Percentiles rank a stretch among this genome's conserved stretches.
phyloP scores from a whole-genome alignment of 2,113 vertebrate genomes.

The Argyrosomus japonicus region DNA sequence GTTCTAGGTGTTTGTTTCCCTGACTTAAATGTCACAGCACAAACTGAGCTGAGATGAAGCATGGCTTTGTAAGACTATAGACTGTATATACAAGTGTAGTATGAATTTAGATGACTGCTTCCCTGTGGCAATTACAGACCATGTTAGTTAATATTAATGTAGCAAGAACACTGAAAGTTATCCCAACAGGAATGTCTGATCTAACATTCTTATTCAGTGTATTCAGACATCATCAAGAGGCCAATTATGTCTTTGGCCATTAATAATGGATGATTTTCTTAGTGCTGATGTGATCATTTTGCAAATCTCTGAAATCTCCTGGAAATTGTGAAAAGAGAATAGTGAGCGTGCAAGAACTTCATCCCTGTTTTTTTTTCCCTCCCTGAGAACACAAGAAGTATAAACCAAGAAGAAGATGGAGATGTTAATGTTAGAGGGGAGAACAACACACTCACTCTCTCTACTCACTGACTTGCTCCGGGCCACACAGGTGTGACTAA shows the following conservation, averaged over 20 bases:
- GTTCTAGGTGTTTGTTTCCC: not conserved
- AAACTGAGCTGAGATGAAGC: not conserved
- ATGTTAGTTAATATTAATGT: not conserved
- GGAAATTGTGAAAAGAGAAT: not conserved
- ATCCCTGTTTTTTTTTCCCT: not conserved
- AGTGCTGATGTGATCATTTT: constrained; percentile 35
- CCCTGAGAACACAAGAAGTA: constrained; percentile 13
- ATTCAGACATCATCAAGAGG: constrained; percentile 30
- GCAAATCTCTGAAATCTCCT: not conserved
- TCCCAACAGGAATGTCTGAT: constrained; percentile 14
- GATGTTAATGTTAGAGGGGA: constrained; percentile 31
- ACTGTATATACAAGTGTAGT: not conserved
- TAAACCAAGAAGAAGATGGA: constrained; percentile 26
- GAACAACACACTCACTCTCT: constrained; percentile 25
- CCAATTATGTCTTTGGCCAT: constrained; percentile 4
- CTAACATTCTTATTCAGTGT: constrained; percentile 10
- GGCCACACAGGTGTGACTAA: constrained; percentile 74
- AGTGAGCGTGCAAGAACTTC: not conserved
- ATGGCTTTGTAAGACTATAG: not conserved
- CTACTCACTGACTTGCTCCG: constrained; percentile 37
- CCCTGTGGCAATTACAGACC: not conserved
- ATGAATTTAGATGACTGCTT: not conserved
- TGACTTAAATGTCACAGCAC: not conserved
- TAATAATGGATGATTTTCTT: constrained; percentile 40
- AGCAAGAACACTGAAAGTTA: not conserved